Evolutionary conservation across 2,797 vertebrate species (phyloP), one percentile per base, ranked within the genome.

Genomic region (Acipenser oxyrinchus): DNA sequence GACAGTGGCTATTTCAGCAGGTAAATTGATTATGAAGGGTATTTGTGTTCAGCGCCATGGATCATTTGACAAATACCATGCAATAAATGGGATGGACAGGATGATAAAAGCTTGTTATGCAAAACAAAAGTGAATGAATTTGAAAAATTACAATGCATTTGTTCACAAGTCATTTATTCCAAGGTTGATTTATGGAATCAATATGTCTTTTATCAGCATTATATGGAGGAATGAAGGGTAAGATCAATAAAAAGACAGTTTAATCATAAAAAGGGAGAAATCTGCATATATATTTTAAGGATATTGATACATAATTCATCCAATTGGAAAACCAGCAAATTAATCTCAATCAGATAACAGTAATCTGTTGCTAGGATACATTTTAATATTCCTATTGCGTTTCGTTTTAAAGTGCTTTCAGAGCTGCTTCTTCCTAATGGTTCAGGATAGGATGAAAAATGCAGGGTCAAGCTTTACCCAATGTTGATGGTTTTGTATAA

Each of bases 151-250:
- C 48, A 10, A 73, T 67, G 65, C 73, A 75, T 62, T 61, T 37
- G 76, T 73, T 78, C 76, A 78, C 78, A 72, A 72, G 76, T 71
- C 66, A 83, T 83, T 75, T 75, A 70, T 81, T 86, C 81, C 75
- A 75, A 62, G 64, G 68, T 75, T 87, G 85, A 87, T 88, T 85
- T 84, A 86, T 84, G 80, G 83, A 84, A 88, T 86, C 82, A 85
- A 80, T 87, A 86, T 86, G 80, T 84, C 78, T 80, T 74, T 85
- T 86, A 85, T 86, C 82, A 80, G 77, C 74, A 75, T 76, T 74
- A 71, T 72, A 70, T 78, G 72, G 79, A 66, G 67, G 71, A 65
- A 79, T 77, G 72, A 71, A 68, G 73, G 82, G 86, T 85, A 81
- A 73, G 70, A 84, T 86, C 80, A 71, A 62, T 77, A 70, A 71